Percentiles rank a stretch among this genome's conserved stretches.
phyloP scores from a whole-genome alignment of 1,140 invertebrate species.

The Reticulitermes speratus region DNA sequence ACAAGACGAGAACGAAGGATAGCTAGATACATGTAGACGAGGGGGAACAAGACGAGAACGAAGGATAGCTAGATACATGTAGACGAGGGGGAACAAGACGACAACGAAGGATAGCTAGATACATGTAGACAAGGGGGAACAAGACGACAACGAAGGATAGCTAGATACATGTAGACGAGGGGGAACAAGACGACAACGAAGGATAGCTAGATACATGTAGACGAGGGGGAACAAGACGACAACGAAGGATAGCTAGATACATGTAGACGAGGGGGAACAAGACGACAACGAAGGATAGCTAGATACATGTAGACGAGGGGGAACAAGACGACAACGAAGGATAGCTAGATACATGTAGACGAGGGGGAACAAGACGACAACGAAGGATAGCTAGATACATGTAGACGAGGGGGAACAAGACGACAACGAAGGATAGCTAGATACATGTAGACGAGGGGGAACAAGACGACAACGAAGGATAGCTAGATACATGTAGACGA shows the following conservation, averaged over 20 bases:
- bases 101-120: not conserved
- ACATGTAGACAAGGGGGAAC: not conserved
- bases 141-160: not conserved
- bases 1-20: not conserved
- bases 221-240: not conserved
- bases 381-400: not conserved
- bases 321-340: not conserved
- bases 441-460: not conserved
- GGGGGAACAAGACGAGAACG: not conserved
- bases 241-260: not conserved
- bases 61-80: not conserved
- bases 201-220: not conserved
- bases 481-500: not conserved
- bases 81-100: not conserved
- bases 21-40: not conserved
- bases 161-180: not conserved
- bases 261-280: not conserved
- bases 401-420: not conserved
- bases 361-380: not conserved
- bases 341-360: not conserved
- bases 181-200: not conserved
- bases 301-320: not conserved
- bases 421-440: not conserved
- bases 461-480: not conserved
- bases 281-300: not conserved